A percentile compares a stretch with the other conserved stretches of the same genome.
phyloP scores from a whole-genome alignment of 1,140 invertebrate species.

The Pseudomyrmex pallidus region DNA sequence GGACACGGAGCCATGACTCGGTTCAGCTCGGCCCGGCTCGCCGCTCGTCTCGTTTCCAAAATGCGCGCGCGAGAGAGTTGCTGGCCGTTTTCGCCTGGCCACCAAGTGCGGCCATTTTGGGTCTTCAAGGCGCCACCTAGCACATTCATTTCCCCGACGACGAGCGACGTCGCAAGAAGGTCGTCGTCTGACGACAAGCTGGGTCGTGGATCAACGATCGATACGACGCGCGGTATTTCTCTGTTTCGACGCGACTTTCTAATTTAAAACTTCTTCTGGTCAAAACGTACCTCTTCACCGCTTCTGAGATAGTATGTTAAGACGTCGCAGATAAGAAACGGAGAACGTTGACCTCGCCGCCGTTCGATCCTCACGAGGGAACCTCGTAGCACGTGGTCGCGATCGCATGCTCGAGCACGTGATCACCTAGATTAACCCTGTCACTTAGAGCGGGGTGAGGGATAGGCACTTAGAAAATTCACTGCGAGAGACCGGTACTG shows the following conservation, averaged over 20 bases:
- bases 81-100: conserved; percentile 48
- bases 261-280: neutral
- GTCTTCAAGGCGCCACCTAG: conserved; percentile 77
- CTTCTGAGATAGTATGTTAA: neutral
- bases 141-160: conserved; percentile 47
- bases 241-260: neutral
- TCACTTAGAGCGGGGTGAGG: conserved; percentile 13
- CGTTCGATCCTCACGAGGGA: neutral
- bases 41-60: conserved; percentile 38
- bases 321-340: conserved; percentile 6
- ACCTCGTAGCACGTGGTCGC: conserved; percentile 31
- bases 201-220: conserved; percentile 4
- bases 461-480: conserved; percentile 54
- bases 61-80: conserved; percentile 40
- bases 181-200: neutral
- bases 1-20: conserved; percentile 62
- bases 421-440: conserved; percentile 50
- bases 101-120: conserved; percentile 76
- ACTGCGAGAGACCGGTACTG: conserved; percentile 40
- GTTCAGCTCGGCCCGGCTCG: conserved; percentile 54
- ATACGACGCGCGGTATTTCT: neutral
- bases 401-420: conserved; percentile 47
- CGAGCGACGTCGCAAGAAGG: conserved; percentile 13
- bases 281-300: conserved; percentile 44
- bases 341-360: conserved; percentile 3